These are phyloP conservation scores for Nineta flava DNA, from an alignment of 2,888 invertebrate genomes.

Conservation along the genomic window DNA sequence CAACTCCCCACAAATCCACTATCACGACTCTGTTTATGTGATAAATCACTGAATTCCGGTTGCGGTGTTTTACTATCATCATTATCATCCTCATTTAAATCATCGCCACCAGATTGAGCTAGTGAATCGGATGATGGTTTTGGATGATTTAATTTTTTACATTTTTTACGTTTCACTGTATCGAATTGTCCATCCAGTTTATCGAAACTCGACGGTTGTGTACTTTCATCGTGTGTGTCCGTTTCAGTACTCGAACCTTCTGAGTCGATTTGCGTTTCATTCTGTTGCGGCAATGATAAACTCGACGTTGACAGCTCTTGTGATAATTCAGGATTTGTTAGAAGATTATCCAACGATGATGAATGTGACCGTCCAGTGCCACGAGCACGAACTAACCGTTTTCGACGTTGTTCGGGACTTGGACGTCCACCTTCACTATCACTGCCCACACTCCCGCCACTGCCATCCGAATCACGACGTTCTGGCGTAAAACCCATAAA, in stretches of 20 bases:
- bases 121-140: slow-evolving; percentile 48
- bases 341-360: slow-evolving; percentile 61
- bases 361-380: slow-evolving; percentile 73
- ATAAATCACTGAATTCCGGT: slow-evolving; percentile 41
- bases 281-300: slow-evolving; percentile 24
- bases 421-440: slow-evolving; percentile 71
- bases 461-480: slow-evolving; percentile 63
- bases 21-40: slow-evolving; percentile 62
- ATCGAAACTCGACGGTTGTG: slow-evolving; percentile 40
- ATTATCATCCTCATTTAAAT: slow-evolving; percentile 38
- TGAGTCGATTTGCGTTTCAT: slow-evolving; percentile 36
- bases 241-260: slow-evolving; percentile 53
- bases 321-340: slow-evolving; percentile 41
- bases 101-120: slow-evolving; percentile 43
- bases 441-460: slow-evolving; percentile 76
- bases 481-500: slow-evolving; percentile 70
- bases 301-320: slow-evolving; percentile 12
- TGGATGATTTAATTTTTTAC: slow-evolving; percentile 41
- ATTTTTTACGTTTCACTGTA: slow-evolving; percentile 69
- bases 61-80: slow-evolving; percentile 53
- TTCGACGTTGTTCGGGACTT: slow-evolving; percentile 72
- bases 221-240: slow-evolving; percentile 43
- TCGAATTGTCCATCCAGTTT: slow-evolving; percentile 63
- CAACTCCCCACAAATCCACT: slow-evolving; percentile 82
- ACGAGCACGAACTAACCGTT: slow-evolving; percentile 62